These are phyloP conservation scores for Chionomys nivalis DNA, from an alignment of 2,113 vertebrate genomes.

Conservation along the genomic window DNA sequence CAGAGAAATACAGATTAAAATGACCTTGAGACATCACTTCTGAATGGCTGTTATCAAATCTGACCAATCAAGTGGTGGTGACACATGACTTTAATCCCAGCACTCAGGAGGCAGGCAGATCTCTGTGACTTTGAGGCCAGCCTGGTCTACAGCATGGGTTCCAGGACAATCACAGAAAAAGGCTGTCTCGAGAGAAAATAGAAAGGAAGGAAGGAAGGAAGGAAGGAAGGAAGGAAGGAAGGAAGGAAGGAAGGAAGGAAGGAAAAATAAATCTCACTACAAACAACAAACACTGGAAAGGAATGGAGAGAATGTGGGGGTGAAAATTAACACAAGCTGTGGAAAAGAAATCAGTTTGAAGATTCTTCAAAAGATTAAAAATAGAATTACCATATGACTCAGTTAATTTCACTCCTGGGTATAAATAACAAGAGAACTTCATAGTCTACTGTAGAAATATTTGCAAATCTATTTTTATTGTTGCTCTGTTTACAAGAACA, in stretches of 20 bases:
- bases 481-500: background rate
- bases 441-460: background rate
- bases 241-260: background rate
- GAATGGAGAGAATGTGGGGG: background rate
- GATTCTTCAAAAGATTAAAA: background rate
- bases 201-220: background rate
- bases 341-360: background rate
- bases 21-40: background rate
- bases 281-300: background rate
- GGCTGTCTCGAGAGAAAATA: too few species aligned
- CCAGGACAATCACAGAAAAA: too few species aligned
- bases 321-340: background rate
- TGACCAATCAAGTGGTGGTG: background rate
- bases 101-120: too few species aligned
- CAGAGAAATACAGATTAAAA: background rate
- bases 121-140: too few species aligned
- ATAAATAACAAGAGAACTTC: background rate
- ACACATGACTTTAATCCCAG: too few species aligned
- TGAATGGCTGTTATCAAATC: background rate
- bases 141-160: too few species aligned
- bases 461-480: background rate
- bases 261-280: background rate
- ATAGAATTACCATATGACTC: background rate
- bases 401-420: background rate
- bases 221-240: too few species aligned